Evolutionary conservation across 2,797 vertebrate genomes (phyloP), one percentile per base, ranked within the genome.

Genomic region (Tachyglossus aculeatus): DNA sequence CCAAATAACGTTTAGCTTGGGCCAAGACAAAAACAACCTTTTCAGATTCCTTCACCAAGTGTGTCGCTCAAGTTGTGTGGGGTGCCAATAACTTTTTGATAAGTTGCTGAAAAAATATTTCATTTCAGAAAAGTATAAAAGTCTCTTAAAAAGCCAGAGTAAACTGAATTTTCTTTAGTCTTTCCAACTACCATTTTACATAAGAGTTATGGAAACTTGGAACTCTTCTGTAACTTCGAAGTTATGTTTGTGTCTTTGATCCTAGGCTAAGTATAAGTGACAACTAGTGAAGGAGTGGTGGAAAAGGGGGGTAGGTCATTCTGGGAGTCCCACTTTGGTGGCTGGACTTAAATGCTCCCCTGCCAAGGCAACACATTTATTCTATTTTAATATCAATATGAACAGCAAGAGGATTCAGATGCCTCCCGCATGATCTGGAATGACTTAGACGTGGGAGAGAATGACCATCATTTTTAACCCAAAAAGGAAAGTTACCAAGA

Each of bases 1-100:
- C 82, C 73, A 53, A 88, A 61, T 70, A 59, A 78, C 67, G 83
- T 82, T 88, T 86, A 84, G 71, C 59, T 86, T 84, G 78, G 78
- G 74, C 86, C 85, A 83, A 72, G 86, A 73, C 21, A n/a, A 63
- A 77, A 72, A 67, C 25, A 45, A 45, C 0, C 24, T 53, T 72
- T 84, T 71, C 61, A 68, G 31, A 73, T 83, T 55, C 31, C 27
- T 84, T 86, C 63, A 52, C 66, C 16, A 37, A 45, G 39, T 67
- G 36, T 55, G 22, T 2, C 74, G 29, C 40, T 69, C 71, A 80
- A 75, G 27, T 18, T 66, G 52, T 48, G 71, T 69, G 38, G 52
- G n/a, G 29, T 33, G n/a, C 15, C 45, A 5, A 36, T 74, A 19
- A 9, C 77, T 24, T 6, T 65, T 84, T 52, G 77, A 8, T 56